A percentile compares a stretch with the other conserved stretches of the same genome.
Conservation (phyloP, 2,888 invertebrate species). For the Cephonodes hylas region DNA sequence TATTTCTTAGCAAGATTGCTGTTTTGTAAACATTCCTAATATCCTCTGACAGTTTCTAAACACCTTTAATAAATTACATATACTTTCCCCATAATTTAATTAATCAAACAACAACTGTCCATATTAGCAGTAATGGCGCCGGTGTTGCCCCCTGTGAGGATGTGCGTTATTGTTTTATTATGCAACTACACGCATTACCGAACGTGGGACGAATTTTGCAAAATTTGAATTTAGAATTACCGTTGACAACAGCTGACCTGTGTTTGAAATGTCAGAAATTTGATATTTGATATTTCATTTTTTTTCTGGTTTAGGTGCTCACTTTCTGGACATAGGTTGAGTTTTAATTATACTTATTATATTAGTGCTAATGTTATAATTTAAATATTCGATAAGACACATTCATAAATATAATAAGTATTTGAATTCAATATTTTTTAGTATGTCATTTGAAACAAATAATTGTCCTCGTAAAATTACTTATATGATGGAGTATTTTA, state of each 20-base stretch:
- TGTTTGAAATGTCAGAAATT: neutral
- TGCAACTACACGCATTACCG: conserved; percentile 57
- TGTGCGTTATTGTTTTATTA: conserved; percentile 69
- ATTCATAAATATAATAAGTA: too few relatives aligned
- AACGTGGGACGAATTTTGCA: conserved; percentile 62
- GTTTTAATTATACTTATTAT: too few relatives aligned
- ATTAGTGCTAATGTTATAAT: too few relatives aligned
- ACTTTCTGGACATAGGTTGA: too few relatives aligned
- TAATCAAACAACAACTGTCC: neutral
- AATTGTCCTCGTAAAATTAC: too few relatives aligned
- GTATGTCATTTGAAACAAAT: too few relatives aligned
- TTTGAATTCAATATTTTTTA: too few relatives aligned
- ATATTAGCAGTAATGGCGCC: conserved; percentile 2
- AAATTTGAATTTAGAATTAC: conserved; percentile 56
- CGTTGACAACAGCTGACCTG: neutral
- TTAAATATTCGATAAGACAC: too few relatives aligned
- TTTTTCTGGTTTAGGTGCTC: neutral
- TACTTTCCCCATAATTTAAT: neutral
- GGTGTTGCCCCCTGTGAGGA: conserved; percentile 28
- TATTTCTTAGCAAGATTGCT: too few relatives aligned
- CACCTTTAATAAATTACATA: conserved; percentile 19
- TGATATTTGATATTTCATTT: neutral
- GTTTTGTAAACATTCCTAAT: too few relatives aligned
- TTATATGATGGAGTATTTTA: too few relatives aligned
- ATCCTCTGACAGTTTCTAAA: neutral